Evolutionary conservation across 2,113 vertebrate species (phyloP).

Genomic region (Manacus vitellinus): DNA sequence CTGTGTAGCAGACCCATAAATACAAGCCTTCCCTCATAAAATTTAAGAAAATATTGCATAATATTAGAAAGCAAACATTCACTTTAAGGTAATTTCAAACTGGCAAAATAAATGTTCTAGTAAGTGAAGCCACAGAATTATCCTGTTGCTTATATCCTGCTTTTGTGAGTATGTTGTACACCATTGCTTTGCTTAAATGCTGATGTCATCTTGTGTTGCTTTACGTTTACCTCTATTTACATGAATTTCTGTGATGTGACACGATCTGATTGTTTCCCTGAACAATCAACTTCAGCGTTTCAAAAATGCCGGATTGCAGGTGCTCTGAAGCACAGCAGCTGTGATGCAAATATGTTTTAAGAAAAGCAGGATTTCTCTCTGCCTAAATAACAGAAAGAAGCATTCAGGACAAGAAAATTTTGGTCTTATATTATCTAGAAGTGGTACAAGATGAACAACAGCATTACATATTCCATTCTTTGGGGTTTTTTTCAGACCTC

Average conservation of each 20-base stretch:
- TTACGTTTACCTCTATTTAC: not conserved
- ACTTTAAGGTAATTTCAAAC: not conserved
- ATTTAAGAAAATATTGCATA: conserved; percentile 9
- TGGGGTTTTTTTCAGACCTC: not conserved
- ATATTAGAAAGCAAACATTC: not conserved
- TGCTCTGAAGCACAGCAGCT: not conserved
- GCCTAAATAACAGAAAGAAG: not conserved
- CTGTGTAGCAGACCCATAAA: not conserved
- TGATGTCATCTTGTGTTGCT: not conserved
- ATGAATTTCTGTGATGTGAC: not conserved
- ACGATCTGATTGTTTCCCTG: not conserved
- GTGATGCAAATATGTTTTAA: not conserved
- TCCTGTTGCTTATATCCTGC: not conserved
- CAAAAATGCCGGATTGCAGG: not conserved
- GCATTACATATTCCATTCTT: not conserved
- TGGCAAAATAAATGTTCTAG: not conserved
- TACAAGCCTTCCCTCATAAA: not conserved
- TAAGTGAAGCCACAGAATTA: not conserved
- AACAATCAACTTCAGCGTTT: not conserved
- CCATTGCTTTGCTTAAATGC: not conserved
- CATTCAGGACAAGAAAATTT: not conserved
- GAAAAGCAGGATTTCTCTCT: not conserved
- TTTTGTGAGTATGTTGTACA: not conserved
- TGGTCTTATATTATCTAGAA: not conserved
- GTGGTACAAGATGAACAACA: not conserved